Conservation (phyloP, 1,140 invertebrate genomes). For the Acyrthosiphon pisum region DNA sequence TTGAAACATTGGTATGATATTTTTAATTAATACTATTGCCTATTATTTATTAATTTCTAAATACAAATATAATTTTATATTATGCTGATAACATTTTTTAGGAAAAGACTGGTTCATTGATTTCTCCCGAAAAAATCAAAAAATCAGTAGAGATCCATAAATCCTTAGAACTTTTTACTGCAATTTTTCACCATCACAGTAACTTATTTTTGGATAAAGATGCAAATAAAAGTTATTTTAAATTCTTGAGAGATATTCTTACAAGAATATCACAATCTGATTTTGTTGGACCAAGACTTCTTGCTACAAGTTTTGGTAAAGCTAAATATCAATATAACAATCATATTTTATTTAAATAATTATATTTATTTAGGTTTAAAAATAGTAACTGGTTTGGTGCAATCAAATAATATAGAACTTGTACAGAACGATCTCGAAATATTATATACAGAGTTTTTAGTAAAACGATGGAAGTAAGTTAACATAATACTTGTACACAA, state of each 20-base stretch:
- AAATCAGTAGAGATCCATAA: conserved; percentile 1
- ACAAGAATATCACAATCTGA: conserved; percentile 27
- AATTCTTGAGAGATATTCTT: conserved; percentile 26
- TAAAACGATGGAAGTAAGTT: conserved; percentile 37
- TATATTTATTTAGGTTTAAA: conserved; percentile 36
- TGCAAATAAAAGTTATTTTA: conserved; percentile 1
- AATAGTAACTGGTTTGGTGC: conserved; percentile 42
- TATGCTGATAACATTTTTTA: not conserved
- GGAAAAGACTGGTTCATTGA: not conserved
- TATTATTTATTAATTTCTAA: not conserved
- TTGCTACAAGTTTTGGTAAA: conserved; percentile 36
- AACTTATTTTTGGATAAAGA: not conserved
- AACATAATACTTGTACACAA: not conserved
- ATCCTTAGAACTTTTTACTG: conserved; percentile 33
- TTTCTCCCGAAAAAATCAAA: not conserved
- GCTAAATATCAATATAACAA: not conserved
- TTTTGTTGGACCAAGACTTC: conserved; percentile 24
- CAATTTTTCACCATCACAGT: conserved; percentile 13
- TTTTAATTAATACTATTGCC: not conserved
- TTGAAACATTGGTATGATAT: conserved; percentile 33
- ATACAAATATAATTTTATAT: not conserved
- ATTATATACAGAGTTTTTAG: not conserved
- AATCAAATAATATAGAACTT: not conserved
- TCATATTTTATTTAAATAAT: not conserved
- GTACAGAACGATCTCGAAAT: not conserved